These are phyloP conservation scores for Potamarius usumacintae DNA, from an alignment of 2,113 vertebrate species.

Conservation along the genomic window DNA sequence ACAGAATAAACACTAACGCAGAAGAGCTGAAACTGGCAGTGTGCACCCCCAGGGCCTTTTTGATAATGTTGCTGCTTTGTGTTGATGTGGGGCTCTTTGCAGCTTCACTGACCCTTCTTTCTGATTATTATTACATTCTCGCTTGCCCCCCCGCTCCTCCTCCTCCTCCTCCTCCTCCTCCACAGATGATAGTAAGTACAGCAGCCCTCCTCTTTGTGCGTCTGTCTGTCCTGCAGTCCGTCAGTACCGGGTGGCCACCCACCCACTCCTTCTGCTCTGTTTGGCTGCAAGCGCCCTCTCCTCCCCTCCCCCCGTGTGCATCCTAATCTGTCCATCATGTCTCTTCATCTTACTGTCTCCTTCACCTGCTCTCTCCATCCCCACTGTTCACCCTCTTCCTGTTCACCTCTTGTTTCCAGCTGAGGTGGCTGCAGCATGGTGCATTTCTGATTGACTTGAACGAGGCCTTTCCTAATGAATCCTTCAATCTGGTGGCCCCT, in stretches of 20 bases:
- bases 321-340: conserved; percentile 53
- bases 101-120: conserved; percentile 80
- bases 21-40: conserved; percentile 4
- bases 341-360: conserved; percentile 54
- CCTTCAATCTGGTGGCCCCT: conserved; percentile 56
- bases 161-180: conserved; percentile 60
- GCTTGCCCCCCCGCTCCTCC: conserved; percentile 67
- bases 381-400: conserved; percentile 17
- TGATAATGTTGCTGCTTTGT: conserved; percentile 54
- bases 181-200: conserved; percentile 99
- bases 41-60: conserved; percentile 8
- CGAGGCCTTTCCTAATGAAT: conserved; percentile 57
- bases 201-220: conserved; percentile 84
- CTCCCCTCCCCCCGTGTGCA: conserved; percentile 58
- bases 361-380: conserved; percentile 42
- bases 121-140: conserved; percentile 79
- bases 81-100: conserved; percentile 80
- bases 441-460: conserved; percentile 74
- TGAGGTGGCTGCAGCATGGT: conserved; percentile 76
- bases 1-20: not conserved
- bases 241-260: conserved; percentile 72
- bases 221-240: conserved; percentile 88
- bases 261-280: conserved; percentile 70
- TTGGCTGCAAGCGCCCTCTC: conserved; percentile 79
- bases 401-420: conserved; percentile 47